phyloP scores from a whole-genome alignment of 2,113 vertebrate genomes.

The Amphilophus citrinellus region DNA sequence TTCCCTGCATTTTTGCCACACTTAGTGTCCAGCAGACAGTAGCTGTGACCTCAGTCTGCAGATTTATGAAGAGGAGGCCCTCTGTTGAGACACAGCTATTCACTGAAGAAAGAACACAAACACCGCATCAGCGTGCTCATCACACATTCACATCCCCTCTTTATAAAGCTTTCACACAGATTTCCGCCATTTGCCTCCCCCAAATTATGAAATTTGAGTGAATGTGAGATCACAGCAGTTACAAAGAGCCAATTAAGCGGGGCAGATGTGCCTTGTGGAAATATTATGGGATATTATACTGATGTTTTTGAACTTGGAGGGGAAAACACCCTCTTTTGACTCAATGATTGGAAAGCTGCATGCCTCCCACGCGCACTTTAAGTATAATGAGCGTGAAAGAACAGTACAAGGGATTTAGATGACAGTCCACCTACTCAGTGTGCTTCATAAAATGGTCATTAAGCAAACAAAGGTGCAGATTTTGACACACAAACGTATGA shows the following conservation, averaged over 20 bases:
- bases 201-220: conserved; percentile 66
- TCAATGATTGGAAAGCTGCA: conserved; percentile 52
- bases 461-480: conserved; percentile 52
- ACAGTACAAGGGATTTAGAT: conserved; percentile 34
- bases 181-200: conserved; percentile 39
- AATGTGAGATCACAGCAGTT: conserved; percentile 56
- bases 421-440: conserved; percentile 53
- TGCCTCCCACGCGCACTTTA: conserved; percentile 58
- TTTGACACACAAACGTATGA: conserved; percentile 25
- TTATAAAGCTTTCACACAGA: conserved; percentile 28
- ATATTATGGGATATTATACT: conserved; percentile 59
- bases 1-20: conserved; percentile 18
- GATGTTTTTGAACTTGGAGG: conserved; percentile 65
- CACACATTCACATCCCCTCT: background rate
- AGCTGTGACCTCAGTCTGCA: conserved; percentile 12
- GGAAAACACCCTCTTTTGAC: conserved; percentile 43
- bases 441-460: conserved; percentile 54
- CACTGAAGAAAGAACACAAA: conserved; percentile 52
- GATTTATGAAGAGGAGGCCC: conserved; percentile 52
- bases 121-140: conserved; percentile 64
- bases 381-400: conserved; percentile 48
- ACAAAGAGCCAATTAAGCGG: conserved; percentile 66
- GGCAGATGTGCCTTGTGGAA: conserved; percentile 59
- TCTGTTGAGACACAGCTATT: conserved; percentile 48
- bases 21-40: conserved; percentile 1